Evolutionary conservation across 23 tunicate species (phyloP).

Genomic region (Styela plicata): DNA sequence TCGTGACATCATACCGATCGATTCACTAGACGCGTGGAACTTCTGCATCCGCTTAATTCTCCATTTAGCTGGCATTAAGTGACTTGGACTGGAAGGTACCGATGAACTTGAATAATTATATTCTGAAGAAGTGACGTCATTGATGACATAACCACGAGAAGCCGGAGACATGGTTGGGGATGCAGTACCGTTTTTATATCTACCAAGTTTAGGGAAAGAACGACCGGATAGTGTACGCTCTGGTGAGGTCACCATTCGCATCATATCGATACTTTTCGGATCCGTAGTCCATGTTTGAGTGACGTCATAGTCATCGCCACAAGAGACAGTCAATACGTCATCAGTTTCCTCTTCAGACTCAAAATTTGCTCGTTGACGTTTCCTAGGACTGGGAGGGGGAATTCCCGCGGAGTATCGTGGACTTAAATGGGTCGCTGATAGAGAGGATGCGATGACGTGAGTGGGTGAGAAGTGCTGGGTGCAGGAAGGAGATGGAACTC

Average conservation of each 20-base stretch:
- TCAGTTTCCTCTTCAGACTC: conserved; percentile 2
- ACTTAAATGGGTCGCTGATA: conserved; percentile 19
- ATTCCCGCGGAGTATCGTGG: not conserved
- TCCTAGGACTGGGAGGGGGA: conserved; percentile 28
- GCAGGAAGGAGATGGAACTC: not conserved
- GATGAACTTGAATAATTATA: conserved; percentile 17
- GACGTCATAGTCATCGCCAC: conserved; percentile 11
- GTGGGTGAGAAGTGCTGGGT: conserved; percentile 24
- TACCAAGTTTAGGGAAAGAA: conserved; percentile 18
- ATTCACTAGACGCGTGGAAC: not conserved
- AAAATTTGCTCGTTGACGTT: not conserved
- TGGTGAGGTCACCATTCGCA: not conserved
- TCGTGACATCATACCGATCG: not conserved
- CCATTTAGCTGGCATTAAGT: conserved; percentile 84
- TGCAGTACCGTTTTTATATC: conserved; percentile 10
- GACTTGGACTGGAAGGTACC: conserved; percentile 72
- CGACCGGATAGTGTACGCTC: conserved; percentile 2
- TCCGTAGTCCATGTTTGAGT: conserved; percentile 6
- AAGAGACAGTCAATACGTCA: conserved; percentile 26
- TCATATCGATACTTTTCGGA: not conserved
- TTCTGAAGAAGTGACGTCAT: not conserved
- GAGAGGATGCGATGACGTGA: conserved; percentile 2
- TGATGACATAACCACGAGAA: not conserved
- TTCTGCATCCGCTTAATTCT: conserved; percentile 48
- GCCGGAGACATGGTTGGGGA: conserved; percentile 18